These are phyloP conservation scores for Elgaria multicarinata DNA, from an alignment of 2,113 vertebrate genomes.

Conservation along the genomic window DNA sequence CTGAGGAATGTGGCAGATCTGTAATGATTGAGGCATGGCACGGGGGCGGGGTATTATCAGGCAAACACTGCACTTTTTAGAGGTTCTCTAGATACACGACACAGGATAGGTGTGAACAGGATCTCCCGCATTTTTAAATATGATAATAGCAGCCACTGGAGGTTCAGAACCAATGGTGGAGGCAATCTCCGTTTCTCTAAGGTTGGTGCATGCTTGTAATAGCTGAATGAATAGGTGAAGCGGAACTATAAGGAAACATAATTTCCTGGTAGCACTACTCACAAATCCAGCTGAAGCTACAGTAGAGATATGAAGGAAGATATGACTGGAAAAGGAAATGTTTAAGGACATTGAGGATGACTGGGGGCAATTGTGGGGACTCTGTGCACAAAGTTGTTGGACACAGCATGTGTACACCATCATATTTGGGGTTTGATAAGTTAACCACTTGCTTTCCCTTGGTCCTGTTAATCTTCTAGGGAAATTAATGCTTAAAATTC, in stretches of 20 bases:
- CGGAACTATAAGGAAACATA: neutral
- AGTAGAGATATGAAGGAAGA: neutral
- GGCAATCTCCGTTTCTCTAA: neutral
- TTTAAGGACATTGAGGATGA: neutral
- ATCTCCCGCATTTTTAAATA: neutral
- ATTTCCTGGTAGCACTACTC: neutral
- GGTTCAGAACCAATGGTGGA: neutral
- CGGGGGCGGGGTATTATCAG: neutral
- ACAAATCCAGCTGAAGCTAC: neutral
- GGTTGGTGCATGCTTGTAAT: neutral
- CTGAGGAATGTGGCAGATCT: neutral
- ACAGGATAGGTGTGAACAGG: neutral
- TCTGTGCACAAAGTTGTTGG: neutral
- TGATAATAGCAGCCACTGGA: neutral
- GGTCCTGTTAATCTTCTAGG: neutral
- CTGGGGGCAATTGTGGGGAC: neutral
- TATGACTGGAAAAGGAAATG: neutral
- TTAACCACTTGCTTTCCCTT: neutral
- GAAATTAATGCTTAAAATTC: neutral
- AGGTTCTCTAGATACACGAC: neutral
- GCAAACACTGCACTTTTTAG: neutral
- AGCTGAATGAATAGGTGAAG: neutral
- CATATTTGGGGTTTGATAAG: neutral
- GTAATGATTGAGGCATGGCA: neutral
- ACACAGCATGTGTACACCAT: neutral